Percentiles rank a stretch among this genome's conserved stretches.
phyloP scores from a whole-genome alignment of 2,888 invertebrate genomes.

The Pherbina coryleti region DNA sequence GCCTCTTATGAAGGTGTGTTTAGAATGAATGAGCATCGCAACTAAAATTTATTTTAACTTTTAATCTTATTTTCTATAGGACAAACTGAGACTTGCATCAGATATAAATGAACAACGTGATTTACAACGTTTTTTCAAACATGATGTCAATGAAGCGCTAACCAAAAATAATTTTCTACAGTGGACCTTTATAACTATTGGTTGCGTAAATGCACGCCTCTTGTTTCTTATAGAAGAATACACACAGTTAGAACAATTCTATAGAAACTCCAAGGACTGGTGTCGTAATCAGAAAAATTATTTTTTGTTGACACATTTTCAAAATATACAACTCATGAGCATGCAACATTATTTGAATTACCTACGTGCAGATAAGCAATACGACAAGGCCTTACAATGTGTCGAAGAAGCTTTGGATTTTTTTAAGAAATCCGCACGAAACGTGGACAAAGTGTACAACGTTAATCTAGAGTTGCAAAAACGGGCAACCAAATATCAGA shows the following conservation, averaged over 20 bases:
- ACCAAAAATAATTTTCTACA: constrained; percentile 47
- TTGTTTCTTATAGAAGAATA: constrained; percentile 58
- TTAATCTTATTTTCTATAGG: constrained; percentile 34
- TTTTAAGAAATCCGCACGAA: neutral
- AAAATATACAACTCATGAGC: constrained; percentile 52
- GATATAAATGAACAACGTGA: neutral
- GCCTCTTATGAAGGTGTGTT: constrained; percentile 52
- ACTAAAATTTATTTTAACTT: neutral
- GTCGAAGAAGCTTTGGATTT: constrained; percentile 46
- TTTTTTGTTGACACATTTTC: constrained; percentile 44
- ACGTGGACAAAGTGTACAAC: constrained; percentile 49
- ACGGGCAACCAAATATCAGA: constrained; percentile 48
- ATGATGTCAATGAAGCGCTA: neutral
- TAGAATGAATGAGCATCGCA: no score
- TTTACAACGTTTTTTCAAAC: neutral
- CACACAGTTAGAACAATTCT: constrained; percentile 58
- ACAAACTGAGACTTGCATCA: constrained; percentile 45
- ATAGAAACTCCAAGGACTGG: constrained; percentile 54
- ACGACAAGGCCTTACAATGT: constrained; percentile 52
- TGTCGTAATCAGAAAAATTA: constrained; percentile 39
- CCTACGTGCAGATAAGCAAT: constrained; percentile 54
- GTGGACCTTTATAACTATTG: constrained; percentile 58
- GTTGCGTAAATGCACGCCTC: constrained; percentile 61
- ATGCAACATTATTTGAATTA: constrained; percentile 59
- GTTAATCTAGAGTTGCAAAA: constrained; percentile 58